phyloP scores from a whole-genome alignment of 2,113 vertebrate genomes.

The Lasiurus borealis region DNA sequence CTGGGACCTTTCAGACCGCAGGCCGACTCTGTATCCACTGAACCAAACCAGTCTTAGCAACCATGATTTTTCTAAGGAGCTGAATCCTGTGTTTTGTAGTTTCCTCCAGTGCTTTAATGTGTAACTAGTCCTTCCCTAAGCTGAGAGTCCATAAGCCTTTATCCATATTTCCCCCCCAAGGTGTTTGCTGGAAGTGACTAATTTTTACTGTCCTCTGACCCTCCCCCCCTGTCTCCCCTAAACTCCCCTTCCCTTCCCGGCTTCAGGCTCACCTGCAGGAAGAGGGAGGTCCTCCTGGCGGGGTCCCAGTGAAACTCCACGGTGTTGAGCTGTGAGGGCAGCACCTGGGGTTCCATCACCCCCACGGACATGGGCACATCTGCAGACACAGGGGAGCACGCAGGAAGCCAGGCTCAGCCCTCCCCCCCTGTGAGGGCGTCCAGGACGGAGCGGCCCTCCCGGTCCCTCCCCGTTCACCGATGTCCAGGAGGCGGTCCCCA shows the following conservation, averaged over 20 bases:
- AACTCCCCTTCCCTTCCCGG: not conserved
- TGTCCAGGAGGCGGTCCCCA: slow-evolving; percentile 80
- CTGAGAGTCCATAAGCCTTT: not conserved
- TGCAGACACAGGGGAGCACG: slow-evolving; percentile 33
- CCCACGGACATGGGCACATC: slow-evolving; percentile 83
- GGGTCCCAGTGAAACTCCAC: slow-evolving; percentile 84
- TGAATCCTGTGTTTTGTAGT: not conserved
- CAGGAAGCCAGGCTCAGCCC: not conserved
- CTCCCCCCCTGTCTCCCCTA: not conserved
- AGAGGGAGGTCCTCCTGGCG: slow-evolving; percentile 76
- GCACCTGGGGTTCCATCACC: slow-evolving; percentile 75
- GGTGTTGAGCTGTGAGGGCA: slow-evolving; percentile 78
- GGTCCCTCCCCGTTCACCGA: slow-evolving; percentile 56
- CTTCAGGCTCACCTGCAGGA: slow-evolving; percentile 78
- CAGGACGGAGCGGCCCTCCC: not conserved
- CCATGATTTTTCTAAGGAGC: not conserved
- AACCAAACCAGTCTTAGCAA: too few species aligned
- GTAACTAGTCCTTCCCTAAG: not conserved
- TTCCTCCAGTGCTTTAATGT: not conserved
- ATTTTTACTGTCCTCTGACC: not conserved
- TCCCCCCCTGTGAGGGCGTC: not conserved
- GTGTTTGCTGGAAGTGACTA: not conserved
- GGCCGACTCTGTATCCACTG: too few species aligned
- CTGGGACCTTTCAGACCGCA: too few species aligned
- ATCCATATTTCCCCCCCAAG: not conserved